Conservation (phyloP, 2,888 invertebrate species). For the Aphrophora alni region DNA sequence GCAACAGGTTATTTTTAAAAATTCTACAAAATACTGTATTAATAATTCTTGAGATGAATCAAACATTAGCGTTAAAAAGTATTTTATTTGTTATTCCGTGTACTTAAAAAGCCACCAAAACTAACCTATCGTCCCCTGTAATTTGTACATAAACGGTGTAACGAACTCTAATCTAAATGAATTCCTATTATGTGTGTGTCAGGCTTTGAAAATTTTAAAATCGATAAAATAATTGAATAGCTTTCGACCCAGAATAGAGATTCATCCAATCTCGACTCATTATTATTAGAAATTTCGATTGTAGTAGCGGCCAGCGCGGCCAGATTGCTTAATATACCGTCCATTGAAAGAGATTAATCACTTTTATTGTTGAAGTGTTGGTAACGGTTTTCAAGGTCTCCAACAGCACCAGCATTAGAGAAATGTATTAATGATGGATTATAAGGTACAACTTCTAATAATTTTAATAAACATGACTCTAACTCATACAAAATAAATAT, state of each 20-base stretch:
- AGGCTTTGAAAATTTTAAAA: neutral
- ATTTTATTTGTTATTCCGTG: no score
- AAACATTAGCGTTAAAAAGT: no score
- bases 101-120: no score
- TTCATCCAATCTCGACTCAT: neutral
- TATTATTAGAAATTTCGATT: neutral
- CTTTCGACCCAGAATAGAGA: neutral
- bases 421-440: no score
- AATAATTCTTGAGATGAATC: no score
- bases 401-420: no score
- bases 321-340: neutral
- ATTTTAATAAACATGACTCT: no score
- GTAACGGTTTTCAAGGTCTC: neutral
- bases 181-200: neutral
- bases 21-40: no score
- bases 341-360: neutral
- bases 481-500: no score
- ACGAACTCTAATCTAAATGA: neutral
- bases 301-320: neutral
- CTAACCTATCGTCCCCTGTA: no score
- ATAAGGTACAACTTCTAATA: no score
- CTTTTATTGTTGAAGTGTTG: neutral
- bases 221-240: neutral
- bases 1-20: no score
- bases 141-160: neutral